Base-by-base conservation (phyloP, 1,140 invertebrate species). In the Hermetia illucens region DNA sequence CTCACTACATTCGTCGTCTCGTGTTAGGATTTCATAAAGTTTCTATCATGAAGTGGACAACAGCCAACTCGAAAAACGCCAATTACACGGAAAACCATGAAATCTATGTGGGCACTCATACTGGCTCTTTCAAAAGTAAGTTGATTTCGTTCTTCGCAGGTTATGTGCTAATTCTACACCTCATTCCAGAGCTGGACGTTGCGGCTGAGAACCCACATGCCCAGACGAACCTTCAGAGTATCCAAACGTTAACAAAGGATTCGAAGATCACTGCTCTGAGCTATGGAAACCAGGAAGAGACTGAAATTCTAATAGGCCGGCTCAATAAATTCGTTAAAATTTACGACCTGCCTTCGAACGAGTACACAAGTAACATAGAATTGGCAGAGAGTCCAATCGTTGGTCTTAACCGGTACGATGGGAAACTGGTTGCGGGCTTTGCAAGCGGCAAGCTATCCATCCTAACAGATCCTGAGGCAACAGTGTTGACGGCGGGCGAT, bases 241-340 rank as follows among this genome's bases (percentile, higher is more conserved):
- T 71, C 2, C 63, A 59, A 20, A 44, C 48, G 1, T 39, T 72
- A 21, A 55, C 65, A 34, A 71, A 71, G 45, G 62, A 66, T 21
- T 68, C 70, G 2, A 45, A 58, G 0, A 59, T 92, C 16, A 77
- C 74, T 1, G 61, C 69, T 2, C 63, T 90, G 54, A 65, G 65
- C 8, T 90, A 82, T 78, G 71, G 66, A 2, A 70, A 79, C 47
- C 51, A 64, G 0, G 61, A 75, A 10, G 70, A 81, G 47, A 70
- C 66, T 25, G 71, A 84, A 48, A 68, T 86, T 45, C 47, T 87
- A 5, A 55, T 85, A 5, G 83, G 61, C 2, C 42, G 58, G 1
- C 48, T 39, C 1, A 49, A 58, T 33, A 43, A 45, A 15, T 21
- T 38, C 42, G 57, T 46, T 1, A 48, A 58, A 33, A 16, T 57